Percentiles rank a stretch among this genome's conserved stretches.
phyloP scores from a whole-genome alignment of 64 coral and sea anemone genomes.

The Actinia equina region DNA sequence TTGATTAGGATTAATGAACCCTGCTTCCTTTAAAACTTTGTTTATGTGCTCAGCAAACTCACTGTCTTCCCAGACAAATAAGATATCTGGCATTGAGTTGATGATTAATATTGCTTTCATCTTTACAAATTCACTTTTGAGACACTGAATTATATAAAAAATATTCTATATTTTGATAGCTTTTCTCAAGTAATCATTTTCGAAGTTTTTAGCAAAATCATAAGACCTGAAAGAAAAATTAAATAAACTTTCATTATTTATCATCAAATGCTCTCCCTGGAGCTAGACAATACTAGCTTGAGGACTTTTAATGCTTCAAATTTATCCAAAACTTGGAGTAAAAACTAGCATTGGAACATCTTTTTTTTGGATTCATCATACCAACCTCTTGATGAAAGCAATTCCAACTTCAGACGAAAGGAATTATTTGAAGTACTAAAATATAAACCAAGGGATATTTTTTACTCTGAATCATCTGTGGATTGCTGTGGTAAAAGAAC shows the following conservation, averaged over 20 bases:
- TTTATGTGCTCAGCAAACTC: constrained; percentile 79
- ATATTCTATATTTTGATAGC: background rate
- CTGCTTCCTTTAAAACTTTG: constrained; percentile 47
- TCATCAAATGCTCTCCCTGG: background rate
- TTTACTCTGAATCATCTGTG: background rate
- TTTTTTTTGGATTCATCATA: background rate
- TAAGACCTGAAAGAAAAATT: background rate
- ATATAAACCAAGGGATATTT: too few relatives aligned
- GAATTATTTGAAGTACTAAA: background rate
- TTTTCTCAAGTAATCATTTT: background rate
- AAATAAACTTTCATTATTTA: background rate
- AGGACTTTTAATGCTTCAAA: too few relatives aligned
- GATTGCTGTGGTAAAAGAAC: background rate
- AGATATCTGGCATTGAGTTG: constrained; percentile 86
- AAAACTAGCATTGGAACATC: too few relatives aligned
- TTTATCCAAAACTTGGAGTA: too few relatives aligned
- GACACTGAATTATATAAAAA: background rate
- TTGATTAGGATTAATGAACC: constrained; percentile 47
- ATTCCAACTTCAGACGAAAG: background rate
- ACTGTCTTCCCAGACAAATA: constrained; percentile 89
- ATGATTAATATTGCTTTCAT: constrained; percentile 85
- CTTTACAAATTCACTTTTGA: background rate
- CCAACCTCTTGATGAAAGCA: background rate
- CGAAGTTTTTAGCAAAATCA: background rate
- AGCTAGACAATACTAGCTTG: too few relatives aligned